Percentiles rank a stretch among this genome's conserved stretches.
Conservation (phyloP, 1,140 invertebrate species). For the Sitophilus oryzae region DNA sequence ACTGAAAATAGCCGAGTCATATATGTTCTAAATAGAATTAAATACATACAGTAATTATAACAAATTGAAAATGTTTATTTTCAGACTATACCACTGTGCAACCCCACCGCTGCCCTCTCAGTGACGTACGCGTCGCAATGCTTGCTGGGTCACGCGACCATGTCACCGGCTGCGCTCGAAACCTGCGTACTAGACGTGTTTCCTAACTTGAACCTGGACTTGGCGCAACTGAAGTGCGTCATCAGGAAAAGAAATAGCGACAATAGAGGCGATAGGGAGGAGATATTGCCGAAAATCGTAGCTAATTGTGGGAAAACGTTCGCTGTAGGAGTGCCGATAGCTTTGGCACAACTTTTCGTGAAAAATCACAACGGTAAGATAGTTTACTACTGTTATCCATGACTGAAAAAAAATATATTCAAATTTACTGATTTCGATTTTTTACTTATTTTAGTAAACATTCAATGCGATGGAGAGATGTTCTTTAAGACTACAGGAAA, state of each 20-base stretch:
- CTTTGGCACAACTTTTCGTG: conserved; percentile 39
- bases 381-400: neutral
- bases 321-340: conserved; percentile 37
- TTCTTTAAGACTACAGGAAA: conserved; percentile 63
- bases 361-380: conserved; percentile 38
- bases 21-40: no score
- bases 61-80: no score
- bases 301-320: conserved; percentile 36
- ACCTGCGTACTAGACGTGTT: conserved; percentile 39
- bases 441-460: conserved; percentile 51
- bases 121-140: conserved; percentile 37
- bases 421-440: neutral
- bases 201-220: conserved; percentile 37
- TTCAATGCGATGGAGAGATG: conserved; percentile 62
- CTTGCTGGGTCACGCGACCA: conserved; percentile 40
- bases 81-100: neutral
- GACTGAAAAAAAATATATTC: neutral
- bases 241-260: conserved; percentile 31
- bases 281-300: conserved; percentile 34
- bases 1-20: no score
- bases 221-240: conserved; percentile 20
- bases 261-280: conserved; percentile 32
- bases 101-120: conserved; percentile 12
- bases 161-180: conserved; percentile 41
- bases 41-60: no score